A percentile compares a stretch with the other conserved stretches of the same genome.
Conservation (phyloP, 1,140 invertebrate species). For the Drosophila kepulauana region DNA sequence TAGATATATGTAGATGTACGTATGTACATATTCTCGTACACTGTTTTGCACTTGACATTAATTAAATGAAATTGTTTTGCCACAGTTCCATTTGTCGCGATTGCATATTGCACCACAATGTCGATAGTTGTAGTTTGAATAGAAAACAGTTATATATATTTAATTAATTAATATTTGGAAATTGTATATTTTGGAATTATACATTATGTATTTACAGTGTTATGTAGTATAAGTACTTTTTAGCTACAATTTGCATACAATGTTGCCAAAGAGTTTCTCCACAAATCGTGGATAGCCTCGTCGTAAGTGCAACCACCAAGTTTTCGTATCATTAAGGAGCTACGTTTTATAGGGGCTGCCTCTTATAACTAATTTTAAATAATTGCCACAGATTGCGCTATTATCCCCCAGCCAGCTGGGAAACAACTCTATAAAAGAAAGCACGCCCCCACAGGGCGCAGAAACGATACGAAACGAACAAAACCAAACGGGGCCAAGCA, state of each 20-base stretch:
- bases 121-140: not conserved
- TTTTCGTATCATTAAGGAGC: not conserved
- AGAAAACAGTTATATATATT: not conserved
- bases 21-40: constrained; percentile 9
- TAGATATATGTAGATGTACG: constrained; percentile 22
- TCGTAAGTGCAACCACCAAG: not conserved
- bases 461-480: constrained; percentile 14
- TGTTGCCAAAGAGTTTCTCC: not conserved
- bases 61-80: constrained; percentile 75
- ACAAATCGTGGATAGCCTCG: not conserved
- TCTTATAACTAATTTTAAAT: constrained; percentile 74
- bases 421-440: constrained; percentile 46
- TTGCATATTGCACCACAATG: constrained; percentile 27
- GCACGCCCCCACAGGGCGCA: constrained; percentile 58
- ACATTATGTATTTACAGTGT: not conserved
- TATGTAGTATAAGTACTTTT: not conserved
- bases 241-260: not conserved
- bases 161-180: too few species aligned
- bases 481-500: not conserved
- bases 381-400: constrained; percentile 71
- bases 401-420: constrained; percentile 47
- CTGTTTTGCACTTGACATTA: constrained; percentile 73
- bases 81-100: constrained; percentile 53
- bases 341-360: constrained; percentile 35
- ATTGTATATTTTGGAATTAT: too few species aligned